Evolutionary conservation across 2,888 invertebrate genomes (phyloP).

Genomic region (Creontiades dilutus): DNA sequence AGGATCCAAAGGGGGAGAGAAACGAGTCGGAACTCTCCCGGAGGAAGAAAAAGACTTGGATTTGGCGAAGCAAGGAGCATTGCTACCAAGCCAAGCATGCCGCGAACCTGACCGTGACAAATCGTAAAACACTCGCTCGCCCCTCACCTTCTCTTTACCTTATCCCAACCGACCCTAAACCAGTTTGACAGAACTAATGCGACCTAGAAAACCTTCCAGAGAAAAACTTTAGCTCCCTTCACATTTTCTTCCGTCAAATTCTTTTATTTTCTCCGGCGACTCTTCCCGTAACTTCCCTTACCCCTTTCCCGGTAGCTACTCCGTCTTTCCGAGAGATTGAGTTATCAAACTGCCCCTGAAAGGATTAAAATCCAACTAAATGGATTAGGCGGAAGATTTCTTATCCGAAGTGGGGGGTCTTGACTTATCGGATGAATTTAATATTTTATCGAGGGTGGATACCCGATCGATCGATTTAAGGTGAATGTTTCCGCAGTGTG

Average conservation of each 20-base stretch:
- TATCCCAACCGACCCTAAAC: constrained; percentile 5
- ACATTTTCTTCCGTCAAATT: neutral
- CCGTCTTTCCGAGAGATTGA: neutral
- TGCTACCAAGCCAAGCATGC: constrained; percentile 27
- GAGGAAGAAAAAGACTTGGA: neutral
- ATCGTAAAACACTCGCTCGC: constrained; percentile 18
- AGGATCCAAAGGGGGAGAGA: neutral
- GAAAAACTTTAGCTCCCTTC: constrained; percentile 33
- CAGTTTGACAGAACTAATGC: constrained; percentile 33
- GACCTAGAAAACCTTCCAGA: constrained; percentile 7
- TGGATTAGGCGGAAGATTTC: neutral
- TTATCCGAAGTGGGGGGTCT: neutral
- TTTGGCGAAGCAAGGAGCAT: neutral
- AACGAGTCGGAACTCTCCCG: neutral
- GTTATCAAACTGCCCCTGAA: constrained; percentile 25
- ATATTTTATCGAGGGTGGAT: neutral
- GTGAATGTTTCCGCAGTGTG: no score
- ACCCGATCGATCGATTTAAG: no score
- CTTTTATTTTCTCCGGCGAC: neutral
- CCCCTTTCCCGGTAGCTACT: neutral
- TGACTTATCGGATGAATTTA: neutral
- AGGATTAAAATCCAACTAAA: neutral
- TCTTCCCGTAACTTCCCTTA: neutral
- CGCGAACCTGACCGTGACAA: constrained; percentile 34
- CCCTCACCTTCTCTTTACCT: neutral